Evolutionary conservation across 2,113 vertebrate genomes (phyloP), one percentile per base, ranked within the genome.

Genomic region (Thryonomys swinderianus): DNA sequence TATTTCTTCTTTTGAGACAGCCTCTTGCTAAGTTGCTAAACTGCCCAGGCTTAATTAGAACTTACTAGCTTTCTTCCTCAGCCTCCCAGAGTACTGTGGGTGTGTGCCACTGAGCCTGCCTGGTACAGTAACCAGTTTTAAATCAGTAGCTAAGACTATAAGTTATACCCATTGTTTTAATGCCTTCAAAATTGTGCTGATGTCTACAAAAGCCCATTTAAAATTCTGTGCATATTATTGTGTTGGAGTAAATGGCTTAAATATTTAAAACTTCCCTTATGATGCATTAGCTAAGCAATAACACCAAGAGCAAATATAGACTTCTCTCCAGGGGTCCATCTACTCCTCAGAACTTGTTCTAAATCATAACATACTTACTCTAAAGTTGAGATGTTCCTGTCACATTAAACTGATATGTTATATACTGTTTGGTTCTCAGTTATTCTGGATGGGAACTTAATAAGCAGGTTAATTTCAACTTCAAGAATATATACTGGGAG

Each of bases 171-270:
- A 61, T 45, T 90, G 7, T 55, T 95, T 95, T 59, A 13, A 94
- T 88, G 45, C 7, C 17, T 85, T 55, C 17, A 91, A 48, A 91
- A 96, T 57, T 71, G 11, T 93, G 61, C 32, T 17, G 21, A 85
- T 91, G 20, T 23, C 30, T 8, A 32, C 37, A 88, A 85, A 67
- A n/a, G 20, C 10, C 66, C 32, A 93, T 79, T 79, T 57, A 88
- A 93, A 95, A 88, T 64, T 92, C 76, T 71, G 40, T 81, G 34
- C 20, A 34, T 61, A 66, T 34, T 62, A 79, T 30, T 91, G 21
- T 85, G 66, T 71, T 96, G 66, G 48, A 73, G 32, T 69, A 94
- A 96, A 81, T 53, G 40, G 40, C 62, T 90, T 96, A 55, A 94
- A 69, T 34, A 74, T 95, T 90, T 92, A 94, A 92, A 90, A 25